Evolutionary conservation across 2,888 invertebrate genomes (phyloP).

Genomic region (Apamea crenata): DNA sequence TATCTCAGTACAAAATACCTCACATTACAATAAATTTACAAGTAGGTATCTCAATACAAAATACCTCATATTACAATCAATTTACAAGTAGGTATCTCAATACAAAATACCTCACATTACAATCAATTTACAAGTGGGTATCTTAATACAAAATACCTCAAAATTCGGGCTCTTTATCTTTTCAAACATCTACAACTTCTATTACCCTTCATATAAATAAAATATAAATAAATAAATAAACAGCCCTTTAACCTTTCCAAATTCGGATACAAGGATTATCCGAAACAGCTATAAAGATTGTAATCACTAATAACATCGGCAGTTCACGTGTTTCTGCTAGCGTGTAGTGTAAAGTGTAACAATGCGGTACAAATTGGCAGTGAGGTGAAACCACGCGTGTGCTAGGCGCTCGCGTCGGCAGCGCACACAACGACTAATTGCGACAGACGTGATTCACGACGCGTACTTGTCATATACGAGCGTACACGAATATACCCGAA

Average conservation of each 20-base stretch:
- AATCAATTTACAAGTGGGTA: neutral
- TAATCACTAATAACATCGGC: constrained; percentile 44
- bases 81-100: neutral
- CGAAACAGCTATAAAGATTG: constrained; percentile 42
- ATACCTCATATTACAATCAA: neutral
- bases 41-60: neutral
- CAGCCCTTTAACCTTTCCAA: constrained; percentile 21
- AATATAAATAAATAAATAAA: too few relatives aligned
- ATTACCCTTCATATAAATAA: constrained; percentile 24
- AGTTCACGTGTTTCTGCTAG: constrained; percentile 53
- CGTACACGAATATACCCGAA: constrained; percentile 24
- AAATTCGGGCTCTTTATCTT: constrained; percentile 28
- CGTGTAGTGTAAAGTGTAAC: constrained; percentile 71
- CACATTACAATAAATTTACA: too few relatives aligned
- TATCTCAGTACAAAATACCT: neutral
- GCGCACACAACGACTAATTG: constrained; percentile 77
- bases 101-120: neutral
- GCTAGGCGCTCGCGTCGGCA: constrained; percentile 68
- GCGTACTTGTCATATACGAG: constrained; percentile 59
- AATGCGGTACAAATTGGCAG: constrained; percentile 82
- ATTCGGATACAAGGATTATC: constrained; percentile 46
- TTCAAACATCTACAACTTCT: constrained; percentile 37
- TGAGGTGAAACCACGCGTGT: constrained; percentile 79
- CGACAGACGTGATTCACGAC: constrained; percentile 70
- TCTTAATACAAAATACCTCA: neutral